A percentile compares a stretch with the other conserved stretches of the same genome.
These are phyloP conservation scores for Phrynosoma blainvillii DNA, from an alignment of 2,113 vertebrate species.

Conservation along the genomic window DNA sequence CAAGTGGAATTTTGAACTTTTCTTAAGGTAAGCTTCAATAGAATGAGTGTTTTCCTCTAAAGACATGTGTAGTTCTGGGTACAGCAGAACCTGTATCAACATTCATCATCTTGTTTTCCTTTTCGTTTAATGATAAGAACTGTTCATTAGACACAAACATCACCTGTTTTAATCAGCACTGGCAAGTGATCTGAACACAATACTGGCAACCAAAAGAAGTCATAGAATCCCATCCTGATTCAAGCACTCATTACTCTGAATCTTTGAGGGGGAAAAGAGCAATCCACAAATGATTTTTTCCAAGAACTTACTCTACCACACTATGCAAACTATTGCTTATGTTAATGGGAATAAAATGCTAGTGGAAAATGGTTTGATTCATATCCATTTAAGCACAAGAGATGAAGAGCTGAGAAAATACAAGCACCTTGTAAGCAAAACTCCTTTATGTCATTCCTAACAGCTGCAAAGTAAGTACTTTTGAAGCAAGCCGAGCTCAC, in stretches of 20 bases:
- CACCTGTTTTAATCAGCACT: constrained; percentile 41
- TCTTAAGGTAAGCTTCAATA: neutral
- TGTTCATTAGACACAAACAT: neutral
- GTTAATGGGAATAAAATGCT: neutral
- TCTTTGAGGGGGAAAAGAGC: neutral
- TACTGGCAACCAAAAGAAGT: constrained; percentile 9
- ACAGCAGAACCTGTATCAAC: neutral
- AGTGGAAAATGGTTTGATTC: constrained; percentile 7
- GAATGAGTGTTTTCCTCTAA: neutral
- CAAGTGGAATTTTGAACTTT: neutral
- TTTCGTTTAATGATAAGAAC: neutral
- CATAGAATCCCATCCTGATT: constrained; percentile 1
- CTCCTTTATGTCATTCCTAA: neutral
- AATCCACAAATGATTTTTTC: neutral
- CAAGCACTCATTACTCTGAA: neutral
- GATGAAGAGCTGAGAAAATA: constrained; percentile 13
- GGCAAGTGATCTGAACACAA: constrained; percentile 33
- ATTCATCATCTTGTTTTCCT: neutral
- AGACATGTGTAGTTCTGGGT: neutral
- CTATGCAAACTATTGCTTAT: neutral
- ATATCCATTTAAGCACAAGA: neutral
- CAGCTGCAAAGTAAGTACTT: neutral
- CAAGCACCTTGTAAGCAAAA: constrained; percentile 14
- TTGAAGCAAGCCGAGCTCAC: constrained; percentile 71
- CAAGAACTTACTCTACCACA: neutral